Base-by-base conservation (phyloP, 2,888 invertebrate genomes). In the Rhorus exstirpatorius region DNA sequence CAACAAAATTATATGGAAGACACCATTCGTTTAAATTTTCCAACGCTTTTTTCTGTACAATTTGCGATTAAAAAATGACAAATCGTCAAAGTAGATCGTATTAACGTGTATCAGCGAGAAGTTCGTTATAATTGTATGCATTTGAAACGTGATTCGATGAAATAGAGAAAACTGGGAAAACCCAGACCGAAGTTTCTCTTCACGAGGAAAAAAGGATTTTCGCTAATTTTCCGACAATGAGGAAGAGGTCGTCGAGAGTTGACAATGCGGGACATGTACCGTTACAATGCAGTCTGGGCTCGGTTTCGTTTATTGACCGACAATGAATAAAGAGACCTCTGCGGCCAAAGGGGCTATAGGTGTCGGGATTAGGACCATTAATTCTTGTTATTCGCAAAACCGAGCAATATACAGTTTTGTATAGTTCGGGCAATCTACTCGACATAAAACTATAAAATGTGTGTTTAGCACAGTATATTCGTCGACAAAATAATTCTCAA, bases 381-480 rank as follows among this genome's bases (percentile, higher is more conserved):
- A 87, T 87, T 85, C 68, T 81, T 82, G 70, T 84, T 85, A 85
- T 84, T 83, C 79, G 72, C 63, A 70, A 85, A 84, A 84, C 82
- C 82, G 75, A 83, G 81, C 79, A 79, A 81, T 84, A 81, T 79
- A 83, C 61, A 41, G 10, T 31, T 35, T 58, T 31, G 46, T 61
- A 21, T 44, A 31, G 17, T 38, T 14, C 35, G 2, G 3, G 17
- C 51, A 49, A 17, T 41, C 63, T 21, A 24, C 41, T 24, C 14
- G 38, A 31, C 46, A 79, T 35, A 46, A 75, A 65, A 65, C 31
- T 44, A 35, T 75, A 55, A 53, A 61, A 72, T 31, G 31, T 31
- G 31, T 46, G 26, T 26, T 65, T 26, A 21, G 65, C 17, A 63
- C 17, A 31, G 14, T 49, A 31, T 63, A 35, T 41, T 38, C 19